Evolutionary conservation across 2,113 vertebrate genomes (phyloP).

Genomic region (Megalops atlanticus): DNA sequence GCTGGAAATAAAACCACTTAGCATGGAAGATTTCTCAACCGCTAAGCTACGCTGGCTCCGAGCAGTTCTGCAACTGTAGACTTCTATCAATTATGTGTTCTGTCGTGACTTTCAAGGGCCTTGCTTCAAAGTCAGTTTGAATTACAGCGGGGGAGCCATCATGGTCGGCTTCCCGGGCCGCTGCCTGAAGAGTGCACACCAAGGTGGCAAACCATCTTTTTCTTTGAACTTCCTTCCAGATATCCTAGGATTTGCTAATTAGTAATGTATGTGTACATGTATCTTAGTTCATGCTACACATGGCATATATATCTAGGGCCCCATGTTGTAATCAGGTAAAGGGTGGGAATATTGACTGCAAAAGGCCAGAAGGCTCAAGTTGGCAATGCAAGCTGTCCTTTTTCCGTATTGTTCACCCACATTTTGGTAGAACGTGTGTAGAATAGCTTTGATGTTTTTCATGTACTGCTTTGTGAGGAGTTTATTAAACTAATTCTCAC

Average conservation of each 20-base stretch:
- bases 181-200: neutral
- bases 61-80: neutral
- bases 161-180: conserved; percentile 18
- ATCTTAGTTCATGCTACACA: neutral
- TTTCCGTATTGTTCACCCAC: no score
- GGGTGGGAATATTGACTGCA: neutral
- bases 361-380: no score
- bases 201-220: neutral
- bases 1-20: conserved; percentile 25
- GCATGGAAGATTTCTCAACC: neutral
- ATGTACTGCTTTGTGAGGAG: neutral
- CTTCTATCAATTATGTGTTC: neutral
- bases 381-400: no score
- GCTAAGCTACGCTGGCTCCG: conserved; percentile 26
- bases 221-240: conserved; percentile 5
- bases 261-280: neutral
- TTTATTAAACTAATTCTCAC: neutral
- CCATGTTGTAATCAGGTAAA: no score
- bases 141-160: conserved; percentile 9
- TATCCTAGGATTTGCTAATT: conserved; percentile 7
- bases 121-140: conserved; percentile 38
- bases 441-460: neutral
- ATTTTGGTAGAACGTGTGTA: neutral
- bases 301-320: neutral
- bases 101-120: conserved; percentile 33